Base-by-base conservation (phyloP, 2,888 invertebrate species). In the Cheilosia vulpina region DNA sequence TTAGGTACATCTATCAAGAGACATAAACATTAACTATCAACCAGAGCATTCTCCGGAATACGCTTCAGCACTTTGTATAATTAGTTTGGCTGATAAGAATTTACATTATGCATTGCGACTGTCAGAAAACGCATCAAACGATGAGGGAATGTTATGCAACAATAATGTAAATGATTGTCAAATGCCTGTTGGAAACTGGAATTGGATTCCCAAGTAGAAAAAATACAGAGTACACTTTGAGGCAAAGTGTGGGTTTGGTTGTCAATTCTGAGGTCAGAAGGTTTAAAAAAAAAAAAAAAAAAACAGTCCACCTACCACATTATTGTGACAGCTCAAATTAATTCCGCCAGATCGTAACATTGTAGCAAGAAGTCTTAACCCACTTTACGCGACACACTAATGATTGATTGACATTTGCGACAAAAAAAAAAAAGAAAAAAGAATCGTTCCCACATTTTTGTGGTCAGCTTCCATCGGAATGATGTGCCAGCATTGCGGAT, bases 71-170 rank as follows among this genome's bases (percentile, higher is more conserved):
- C 50, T 52, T 24, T 52, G 52, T 52, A 21, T 21, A 52, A 52
- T 52, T 52, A 52, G 19, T 52, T 52, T 24, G 17, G 24, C 13
- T 15, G 52, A 52, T 52, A 52, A 52, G 52, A 52, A 52, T 24
- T 4, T 6, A 13, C 52, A 52, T 50, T 50, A 21, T 50, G 19
- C 13, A 21, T 24, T 52, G 15, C 4, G 27, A 47, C 6, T 47
- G 45, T 47, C 45, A 47, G 45, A 47, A 47, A 47, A 47, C 17
- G 6, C 45, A 47, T n/a, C 45, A 47, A 47, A n/a, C 45, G 17
- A 47, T 6, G 17, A 9, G 17, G 9, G 3, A 47, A 7, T 47
- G 2, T 15, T 17, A 6, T 47, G 9, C 7, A 47, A 47, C 9
- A 47, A 17, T 7, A 47, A 47, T 38, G 13, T 2, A 38, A 38